Evolutionary conservation across 2,113 vertebrate genomes (phyloP), one percentile per base, ranked within the genome.

Genomic region (Chascanopsetta lugubris): DNA sequence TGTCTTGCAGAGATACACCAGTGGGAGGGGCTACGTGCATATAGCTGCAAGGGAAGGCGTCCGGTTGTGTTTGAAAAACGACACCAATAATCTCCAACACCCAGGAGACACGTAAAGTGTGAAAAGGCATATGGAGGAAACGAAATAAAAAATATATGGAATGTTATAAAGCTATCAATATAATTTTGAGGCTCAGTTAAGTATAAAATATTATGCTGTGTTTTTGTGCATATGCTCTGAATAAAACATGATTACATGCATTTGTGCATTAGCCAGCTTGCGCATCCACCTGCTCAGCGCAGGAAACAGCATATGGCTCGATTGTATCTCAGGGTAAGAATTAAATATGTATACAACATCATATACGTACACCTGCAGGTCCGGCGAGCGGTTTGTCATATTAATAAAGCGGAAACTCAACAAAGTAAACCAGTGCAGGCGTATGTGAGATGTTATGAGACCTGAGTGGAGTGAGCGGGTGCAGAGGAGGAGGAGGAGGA

Each of bases 31-130:
- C 34, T 38, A n/a, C n/a, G 12, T 13, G 34, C 34, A 15, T 1
- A 5, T 11, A 38, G 34, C 12, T 15, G 13, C 5, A 25, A 50
- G 22, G 8, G 21, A 51, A 50, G 43, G 21, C 13, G 12, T 30
- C 48, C 12, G 46, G 29, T 55, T 46, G 69, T 55, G 54, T 51
- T 8, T 61, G 34, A 72, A 26, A 62, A 73, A 69, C 77, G 48
- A 82, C 24, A 27, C 57, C 67, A 77, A 62, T 84, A 82, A 80
- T 59, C 77, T 70, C 5, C n/a, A 1, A 38, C 22, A 34, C 71
- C 65, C 60, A 17, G 25, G 60, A 63, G 69, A 26, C 69, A 10
- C 20, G 48, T 45, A 12, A 17, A 47, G 22, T 45, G 26, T n/a
- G 15, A 64, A 17, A 8, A 42, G 15, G 15, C 24, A 17, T 6